A percentile compares a stretch with the other conserved stretches of the same genome.
Evolutionary conservation across 1,140 invertebrate species (phyloP).

Genomic region (Dryas iulia): DNA sequence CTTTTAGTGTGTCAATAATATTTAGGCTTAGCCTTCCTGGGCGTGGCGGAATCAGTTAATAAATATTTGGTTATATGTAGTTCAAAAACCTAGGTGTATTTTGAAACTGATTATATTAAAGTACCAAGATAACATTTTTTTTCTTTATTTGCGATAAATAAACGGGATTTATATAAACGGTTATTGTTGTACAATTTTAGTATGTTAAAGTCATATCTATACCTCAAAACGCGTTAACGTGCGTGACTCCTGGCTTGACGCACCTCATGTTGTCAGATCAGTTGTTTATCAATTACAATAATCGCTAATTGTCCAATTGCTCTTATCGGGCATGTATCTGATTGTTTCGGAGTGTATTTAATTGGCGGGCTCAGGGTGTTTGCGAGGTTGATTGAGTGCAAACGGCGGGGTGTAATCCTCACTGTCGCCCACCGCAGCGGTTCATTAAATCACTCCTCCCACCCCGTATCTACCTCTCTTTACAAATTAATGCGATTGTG

Average conservation of each 20-base stretch:
- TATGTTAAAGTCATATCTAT: not conserved
- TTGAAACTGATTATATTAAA: not conserved
- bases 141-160: not conserved
- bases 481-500: slow-evolving; percentile 75
- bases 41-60: slow-evolving; percentile 9
- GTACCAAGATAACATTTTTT: not conserved
- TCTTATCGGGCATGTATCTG: slow-evolving; percentile 68
- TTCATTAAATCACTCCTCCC: slow-evolving; percentile 71
- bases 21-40: slow-evolving; percentile 21
- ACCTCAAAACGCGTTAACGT: not conserved
- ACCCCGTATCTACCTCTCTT: slow-evolving; percentile 51
- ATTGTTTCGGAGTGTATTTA: slow-evolving; percentile 77
- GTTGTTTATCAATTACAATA: slow-evolving; percentile 34
- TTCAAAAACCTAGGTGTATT: not conserved
- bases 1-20: slow-evolving; percentile 16
- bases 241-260: slow-evolving; percentile 2
- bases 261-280: not conserved
- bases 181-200: not conserved
- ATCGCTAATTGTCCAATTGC: slow-evolving; percentile 64
- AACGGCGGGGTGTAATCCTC: slow-evolving; percentile 73
- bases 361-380: slow-evolving; percentile 76
- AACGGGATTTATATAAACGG: not conserved
- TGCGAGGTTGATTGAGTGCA: slow-evolving; percentile 78
- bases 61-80: not conserved
- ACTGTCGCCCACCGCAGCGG: slow-evolving; percentile 69